Conservation (phyloP, 2,113 vertebrate species). For the Oxyruncus cristatus region DNA sequence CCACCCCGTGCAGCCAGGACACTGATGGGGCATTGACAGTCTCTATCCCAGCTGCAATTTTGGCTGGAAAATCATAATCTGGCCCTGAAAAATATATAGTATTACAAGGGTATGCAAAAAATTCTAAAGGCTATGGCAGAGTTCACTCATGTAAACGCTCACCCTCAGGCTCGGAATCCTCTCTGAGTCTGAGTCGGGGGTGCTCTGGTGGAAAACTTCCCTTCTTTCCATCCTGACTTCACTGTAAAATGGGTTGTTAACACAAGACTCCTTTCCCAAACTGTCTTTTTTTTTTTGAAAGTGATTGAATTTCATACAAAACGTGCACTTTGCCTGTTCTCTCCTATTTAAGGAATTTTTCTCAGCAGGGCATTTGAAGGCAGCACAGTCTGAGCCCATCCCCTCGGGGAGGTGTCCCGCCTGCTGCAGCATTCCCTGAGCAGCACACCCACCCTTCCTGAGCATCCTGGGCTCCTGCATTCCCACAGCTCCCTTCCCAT, state of each 20-base stretch:
- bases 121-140: not conserved
- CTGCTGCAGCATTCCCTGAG: not conserved
- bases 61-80: not conserved
- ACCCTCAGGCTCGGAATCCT: not conserved
- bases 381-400: not conserved
- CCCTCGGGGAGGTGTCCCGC: rapidly evolving
- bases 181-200: too few species aligned
- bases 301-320: not conserved
- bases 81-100: not conserved
- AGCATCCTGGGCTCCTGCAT: rapidly evolving
- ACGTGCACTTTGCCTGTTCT: not conserved
- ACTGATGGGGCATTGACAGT: rapidly evolving
- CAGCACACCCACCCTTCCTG: rapidly evolving
- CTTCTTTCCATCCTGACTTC: not conserved
- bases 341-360: not conserved
- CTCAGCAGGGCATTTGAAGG: not conserved
- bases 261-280: not conserved
- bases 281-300: not conserved
- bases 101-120: not conserved
- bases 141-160: rapidly evolving
- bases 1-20: rapidly evolving
- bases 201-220: not conserved
- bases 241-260: not conserved
- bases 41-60: not conserved
- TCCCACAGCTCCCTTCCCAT: not conserved